These are phyloP conservation scores for Alaudala cheleensis DNA, from an alignment of 2,113 vertebrate species.

Conservation along the genomic window DNA sequence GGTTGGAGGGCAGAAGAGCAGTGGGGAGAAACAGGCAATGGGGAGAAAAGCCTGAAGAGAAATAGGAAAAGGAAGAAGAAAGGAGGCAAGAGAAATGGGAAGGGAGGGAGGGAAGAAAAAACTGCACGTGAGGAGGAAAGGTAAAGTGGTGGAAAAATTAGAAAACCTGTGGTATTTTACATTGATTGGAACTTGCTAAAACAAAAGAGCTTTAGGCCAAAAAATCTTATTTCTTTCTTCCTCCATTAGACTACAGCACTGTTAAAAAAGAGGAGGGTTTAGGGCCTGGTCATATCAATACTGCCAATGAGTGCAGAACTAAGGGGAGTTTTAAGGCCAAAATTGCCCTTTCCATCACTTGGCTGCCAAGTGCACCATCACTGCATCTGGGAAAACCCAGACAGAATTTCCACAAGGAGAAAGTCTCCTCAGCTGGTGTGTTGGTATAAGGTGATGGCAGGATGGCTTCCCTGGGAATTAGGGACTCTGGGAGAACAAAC, in stretches of 20 bases:
- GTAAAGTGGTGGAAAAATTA: neutral
- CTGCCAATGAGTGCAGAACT: neutral
- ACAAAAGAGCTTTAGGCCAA: neutral
- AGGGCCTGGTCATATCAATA: neutral
- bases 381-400: neutral
- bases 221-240: neutral
- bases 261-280: neutral
- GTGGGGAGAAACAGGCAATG: neutral
- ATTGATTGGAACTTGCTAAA: neutral
- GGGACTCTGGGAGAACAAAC: neutral
- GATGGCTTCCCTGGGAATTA: neutral
- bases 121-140: neutral
- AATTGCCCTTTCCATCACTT: neutral
- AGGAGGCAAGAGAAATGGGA: too few relatives aligned
- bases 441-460: neutral
- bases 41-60: neutral
- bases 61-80: neutral
- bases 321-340: neutral
- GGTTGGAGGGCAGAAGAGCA: neutral
- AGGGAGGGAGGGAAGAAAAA: neutral
- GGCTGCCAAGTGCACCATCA: neutral
- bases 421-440: neutral
- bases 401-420: neutral
- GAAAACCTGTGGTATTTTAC: neutral
- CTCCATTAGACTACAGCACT: neutral